Percentiles rank a stretch among this genome's conserved stretches.
phyloP scores from a whole-genome alignment of 1,140 invertebrate genomes.

The roundworm (Caenorhabditis elegans) region WBcel235 BX284604.4:14348501-14349000 shows the following conservation, averaged over 20 bases:
- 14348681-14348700: constrained; percentile 24
- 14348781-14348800: neutral
- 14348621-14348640: neutral
- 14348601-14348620: neutral
- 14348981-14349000: no score
- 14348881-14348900: constrained; percentile 27
- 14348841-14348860: constrained; percentile 7
- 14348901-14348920: neutral
- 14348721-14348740: neutral
- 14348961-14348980: no score
- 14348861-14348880: constrained; percentile 34
- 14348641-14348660: constrained; percentile 32
- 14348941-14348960: no score
- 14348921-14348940: constrained; percentile 10
- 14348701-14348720: neutral
- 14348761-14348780: no score
- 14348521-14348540: neutral
- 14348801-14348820: neutral
- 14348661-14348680: constrained; percentile 2
- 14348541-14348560: neutral
- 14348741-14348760: neutral
- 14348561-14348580: neutral
- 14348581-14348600: neutral
- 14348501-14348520: neutral
- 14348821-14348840: neutral